Evolutionary conservation across 2,797 vertebrate genomes (phyloP).

Genomic region (Syngnathus acus): DNA sequence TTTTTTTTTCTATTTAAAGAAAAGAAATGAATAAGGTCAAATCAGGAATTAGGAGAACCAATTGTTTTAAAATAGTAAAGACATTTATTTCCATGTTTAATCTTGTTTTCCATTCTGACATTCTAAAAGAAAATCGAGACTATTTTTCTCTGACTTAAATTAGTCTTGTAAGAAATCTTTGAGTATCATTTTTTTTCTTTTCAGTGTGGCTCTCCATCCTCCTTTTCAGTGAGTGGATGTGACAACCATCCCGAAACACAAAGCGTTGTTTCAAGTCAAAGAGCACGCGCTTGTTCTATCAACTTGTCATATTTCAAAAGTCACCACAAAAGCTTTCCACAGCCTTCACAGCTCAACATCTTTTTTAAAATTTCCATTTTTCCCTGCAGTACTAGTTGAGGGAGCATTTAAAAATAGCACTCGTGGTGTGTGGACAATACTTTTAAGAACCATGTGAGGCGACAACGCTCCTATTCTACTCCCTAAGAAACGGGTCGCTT

Average conservation of each 20-base stretch:
- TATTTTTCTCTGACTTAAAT: no score
- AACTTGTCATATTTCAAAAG: neutral
- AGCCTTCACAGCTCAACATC: neutral
- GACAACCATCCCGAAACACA: neutral
- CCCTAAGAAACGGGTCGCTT: neutral
- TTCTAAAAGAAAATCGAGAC: no score
- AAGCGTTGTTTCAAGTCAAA: neutral
- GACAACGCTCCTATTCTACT: neutral
- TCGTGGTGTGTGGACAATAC: no score
- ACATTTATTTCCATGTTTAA: neutral
- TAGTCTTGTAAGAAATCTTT: neutral
- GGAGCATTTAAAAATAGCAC: conserved; percentile 4
- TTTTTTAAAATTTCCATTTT: neutral
- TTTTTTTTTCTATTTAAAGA: no score
- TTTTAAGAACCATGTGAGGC: neutral
- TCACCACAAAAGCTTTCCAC: neutral
- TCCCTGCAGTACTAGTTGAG: neutral
- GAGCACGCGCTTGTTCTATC: neutral
- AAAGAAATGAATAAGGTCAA: no score
- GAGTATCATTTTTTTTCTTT: neutral
- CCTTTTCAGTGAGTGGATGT: neutral
- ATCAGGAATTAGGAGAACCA: no score
- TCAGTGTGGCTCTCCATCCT: neutral
- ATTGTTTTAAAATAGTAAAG: neutral
- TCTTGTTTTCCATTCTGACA: no score